phyloP scores from a whole-genome alignment of 2,888 invertebrate species.

The Callosobruchus maculatus region DNA sequence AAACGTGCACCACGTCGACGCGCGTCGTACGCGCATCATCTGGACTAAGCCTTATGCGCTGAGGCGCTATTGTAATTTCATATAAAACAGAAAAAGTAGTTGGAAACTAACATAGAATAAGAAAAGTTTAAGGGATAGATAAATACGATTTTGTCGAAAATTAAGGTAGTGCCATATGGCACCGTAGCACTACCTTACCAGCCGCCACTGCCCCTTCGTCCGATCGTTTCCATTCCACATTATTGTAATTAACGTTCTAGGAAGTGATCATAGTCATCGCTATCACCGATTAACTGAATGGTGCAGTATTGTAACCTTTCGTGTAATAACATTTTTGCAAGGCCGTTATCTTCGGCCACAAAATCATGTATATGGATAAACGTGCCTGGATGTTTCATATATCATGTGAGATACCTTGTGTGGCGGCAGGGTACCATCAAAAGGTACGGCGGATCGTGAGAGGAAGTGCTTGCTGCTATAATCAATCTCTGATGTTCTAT shows the following conservation, averaged over 20 bases:
- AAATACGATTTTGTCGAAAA: too few relatives aligned
- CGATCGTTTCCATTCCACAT: neutral
- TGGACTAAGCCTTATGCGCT: too few relatives aligned
- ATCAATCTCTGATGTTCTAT: neutral
- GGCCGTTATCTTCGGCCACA: neutral
- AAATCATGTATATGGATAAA: neutral
- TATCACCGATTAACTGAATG: neutral
- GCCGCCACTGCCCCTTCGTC: neutral
- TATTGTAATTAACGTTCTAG: neutral
- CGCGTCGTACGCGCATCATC: too few relatives aligned
- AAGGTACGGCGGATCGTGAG: neutral
- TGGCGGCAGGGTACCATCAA: neutral
- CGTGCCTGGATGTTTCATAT: neutral
- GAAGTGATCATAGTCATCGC: neutral
- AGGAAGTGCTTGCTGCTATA: neutral
- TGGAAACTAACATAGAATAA: too few relatives aligned
- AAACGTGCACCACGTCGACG: too few relatives aligned
- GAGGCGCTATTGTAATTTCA: too few relatives aligned
- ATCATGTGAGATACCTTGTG: neutral
- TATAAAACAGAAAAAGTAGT: too few relatives aligned
- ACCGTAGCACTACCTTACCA: too few relatives aligned
- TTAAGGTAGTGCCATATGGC: too few relatives aligned
- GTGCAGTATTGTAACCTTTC: neutral
- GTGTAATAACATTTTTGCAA: neutral
- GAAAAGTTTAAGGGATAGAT: too few relatives aligned